Percentiles rank a stretch among this genome's conserved stretches.
Conservation (phyloP, 2,113 vertebrate species). For the Callorhinus ursinus region DNA sequence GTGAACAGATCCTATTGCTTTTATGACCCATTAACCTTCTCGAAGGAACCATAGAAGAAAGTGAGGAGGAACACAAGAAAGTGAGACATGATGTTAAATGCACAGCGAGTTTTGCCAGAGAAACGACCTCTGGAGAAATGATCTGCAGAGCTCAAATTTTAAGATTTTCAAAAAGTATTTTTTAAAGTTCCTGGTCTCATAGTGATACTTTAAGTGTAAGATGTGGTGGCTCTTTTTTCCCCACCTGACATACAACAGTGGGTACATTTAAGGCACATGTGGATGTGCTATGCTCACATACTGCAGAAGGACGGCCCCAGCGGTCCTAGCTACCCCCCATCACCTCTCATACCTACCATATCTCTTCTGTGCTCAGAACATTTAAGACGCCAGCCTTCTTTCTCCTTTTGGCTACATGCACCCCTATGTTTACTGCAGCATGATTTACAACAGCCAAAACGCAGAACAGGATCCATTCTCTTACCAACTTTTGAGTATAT, state of each 20-base stretch:
- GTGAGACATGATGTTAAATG: not conserved
- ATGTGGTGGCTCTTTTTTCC: rapidly evolving
- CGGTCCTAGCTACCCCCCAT: not conserved
- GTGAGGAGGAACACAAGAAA: not conserved
- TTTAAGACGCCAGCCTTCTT: not conserved
- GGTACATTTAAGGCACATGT: rapidly evolving
- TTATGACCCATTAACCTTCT: not conserved
- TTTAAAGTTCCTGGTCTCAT: not conserved
- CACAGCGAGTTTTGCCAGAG: not conserved
- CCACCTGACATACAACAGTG: no score
- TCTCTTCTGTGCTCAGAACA: not conserved
- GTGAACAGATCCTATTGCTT: not conserved
- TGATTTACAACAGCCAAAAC: not conserved
- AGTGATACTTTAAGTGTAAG: not conserved
- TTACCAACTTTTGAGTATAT: not conserved
- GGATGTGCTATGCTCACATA: no score
- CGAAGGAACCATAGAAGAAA: not conserved
- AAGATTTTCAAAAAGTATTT: not conserved
- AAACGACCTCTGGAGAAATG: not conserved
- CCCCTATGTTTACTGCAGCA: not conserved
- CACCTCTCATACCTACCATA: not conserved
- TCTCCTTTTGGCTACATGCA: not conserved
- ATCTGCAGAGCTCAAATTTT: not conserved
- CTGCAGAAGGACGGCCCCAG: not conserved
- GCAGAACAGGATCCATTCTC: not conserved